Percentiles rank a stretch among this genome's conserved stretches.
phyloP scores from a whole-genome alignment of 2,888 invertebrate species.

The Diaperis boleti region DNA sequence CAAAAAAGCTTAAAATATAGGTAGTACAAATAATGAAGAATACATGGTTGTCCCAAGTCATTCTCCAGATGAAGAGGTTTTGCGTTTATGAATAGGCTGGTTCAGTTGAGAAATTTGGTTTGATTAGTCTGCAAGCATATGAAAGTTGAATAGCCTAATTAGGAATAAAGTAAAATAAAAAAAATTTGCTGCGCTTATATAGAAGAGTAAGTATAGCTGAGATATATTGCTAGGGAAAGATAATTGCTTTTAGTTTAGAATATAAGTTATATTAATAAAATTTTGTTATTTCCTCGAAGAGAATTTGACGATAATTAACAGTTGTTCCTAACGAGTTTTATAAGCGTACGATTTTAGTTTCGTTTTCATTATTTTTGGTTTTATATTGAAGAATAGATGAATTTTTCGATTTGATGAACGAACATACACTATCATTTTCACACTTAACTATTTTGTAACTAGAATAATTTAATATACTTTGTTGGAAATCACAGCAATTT shows the following conservation, averaged over 20 bases:
- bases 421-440: constrained; percentile 34
- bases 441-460: constrained; percentile 31
- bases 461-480: constrained; percentile 34
- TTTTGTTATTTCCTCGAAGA: constrained; percentile 25
- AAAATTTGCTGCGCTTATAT: constrained; percentile 27
- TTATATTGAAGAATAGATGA: constrained; percentile 45
- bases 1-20: constrained; percentile 49
- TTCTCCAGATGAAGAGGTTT: constrained; percentile 1
- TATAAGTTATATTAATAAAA: constrained; percentile 55
- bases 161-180: constrained; percentile 21
- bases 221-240: constrained; percentile 62
- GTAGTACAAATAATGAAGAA: constrained; percentile 41
- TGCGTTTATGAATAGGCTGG: not conserved
- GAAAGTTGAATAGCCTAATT: too few relatives aligned
- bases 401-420: constrained; percentile 35
- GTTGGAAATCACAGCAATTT: constrained; percentile 46
- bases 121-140: not conserved
- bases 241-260: constrained; percentile 67
- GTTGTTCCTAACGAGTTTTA: constrained; percentile 31
- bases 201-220: constrained; percentile 24
- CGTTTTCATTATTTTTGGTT: constrained; percentile 31
- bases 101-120: not conserved
- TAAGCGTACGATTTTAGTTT: constrained; percentile 42
- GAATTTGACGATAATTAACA: constrained; percentile 25
- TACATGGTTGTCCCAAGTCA: constrained; percentile 13